Evolutionary conservation across 2,113 vertebrate genomes (phyloP).

Genomic region (Bubo blakistoni): DNA sequence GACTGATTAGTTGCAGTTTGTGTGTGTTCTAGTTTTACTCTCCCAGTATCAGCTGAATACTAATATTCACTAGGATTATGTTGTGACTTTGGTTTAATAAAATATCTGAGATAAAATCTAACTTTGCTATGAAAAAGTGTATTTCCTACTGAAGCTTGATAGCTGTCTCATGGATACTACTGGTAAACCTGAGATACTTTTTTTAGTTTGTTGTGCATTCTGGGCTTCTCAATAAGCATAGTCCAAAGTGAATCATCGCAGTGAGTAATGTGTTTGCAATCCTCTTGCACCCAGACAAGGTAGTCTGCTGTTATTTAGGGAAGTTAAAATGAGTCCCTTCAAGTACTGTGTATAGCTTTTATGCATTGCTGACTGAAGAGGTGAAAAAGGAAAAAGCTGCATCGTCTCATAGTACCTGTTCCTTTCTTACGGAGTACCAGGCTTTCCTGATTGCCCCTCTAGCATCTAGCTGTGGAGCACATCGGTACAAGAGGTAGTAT

Average conservation of each 20-base stretch:
- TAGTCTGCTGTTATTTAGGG: not conserved
- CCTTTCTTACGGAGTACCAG: not conserved
- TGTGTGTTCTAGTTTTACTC: not conserved
- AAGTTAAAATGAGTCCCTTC: not conserved
- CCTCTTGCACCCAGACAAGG: not conserved
- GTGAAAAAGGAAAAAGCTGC: not conserved
- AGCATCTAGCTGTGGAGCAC: not conserved
- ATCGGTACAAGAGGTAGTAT: not conserved
- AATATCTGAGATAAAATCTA: not conserved
- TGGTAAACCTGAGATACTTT: not conserved
- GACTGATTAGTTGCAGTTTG: not conserved
- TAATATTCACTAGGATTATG: not conserved
- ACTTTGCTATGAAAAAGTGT: not conserved
- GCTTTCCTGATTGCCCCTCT: not conserved
- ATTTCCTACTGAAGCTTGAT: not conserved
- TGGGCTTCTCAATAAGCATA: not conserved
- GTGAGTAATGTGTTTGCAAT: not conserved
- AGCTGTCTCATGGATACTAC: not conserved
- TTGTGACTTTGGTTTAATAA: not conserved
- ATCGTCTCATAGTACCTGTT: not conserved
- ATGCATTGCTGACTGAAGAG: not conserved
- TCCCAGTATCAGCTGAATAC: not conserved
- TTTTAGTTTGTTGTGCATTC: not conserved
- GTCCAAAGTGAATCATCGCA: not conserved
- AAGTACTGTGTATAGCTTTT: not conserved